Percentiles rank a stretch among this genome's conserved stretches.
Conservation (phyloP, 2,797 vertebrate genomes). For the Cossypha dichroa region DNA sequence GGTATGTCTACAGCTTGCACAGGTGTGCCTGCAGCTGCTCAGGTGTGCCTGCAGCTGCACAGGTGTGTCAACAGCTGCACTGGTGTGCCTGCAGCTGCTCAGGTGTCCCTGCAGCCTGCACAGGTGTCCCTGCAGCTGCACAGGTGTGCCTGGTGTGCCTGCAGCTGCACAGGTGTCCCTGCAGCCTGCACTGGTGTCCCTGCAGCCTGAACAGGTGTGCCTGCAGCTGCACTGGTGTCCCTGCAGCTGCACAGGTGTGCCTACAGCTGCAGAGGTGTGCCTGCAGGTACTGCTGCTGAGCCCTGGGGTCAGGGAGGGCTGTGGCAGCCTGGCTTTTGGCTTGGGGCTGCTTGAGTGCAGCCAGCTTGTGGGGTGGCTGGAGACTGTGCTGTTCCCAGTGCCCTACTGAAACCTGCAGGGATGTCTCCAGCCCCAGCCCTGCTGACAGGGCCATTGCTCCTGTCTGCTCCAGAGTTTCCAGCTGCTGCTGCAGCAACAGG, state of each 20-base stretch:
- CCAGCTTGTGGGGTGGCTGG: fast-evolving
- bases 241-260: neutral
- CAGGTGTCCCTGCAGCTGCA: neutral
- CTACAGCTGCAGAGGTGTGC: no score
- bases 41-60: no score
- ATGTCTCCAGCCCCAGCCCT: neutral
- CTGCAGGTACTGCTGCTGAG: neutral
- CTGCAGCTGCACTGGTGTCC: no score
- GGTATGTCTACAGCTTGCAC: neutral
- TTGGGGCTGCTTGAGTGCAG: neutral
- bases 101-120: neutral
- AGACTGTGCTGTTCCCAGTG: neutral
- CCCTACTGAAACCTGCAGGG: fast-evolving
- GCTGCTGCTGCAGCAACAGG: neutral
- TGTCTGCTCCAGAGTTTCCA: neutral
- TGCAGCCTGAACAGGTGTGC: neutral
- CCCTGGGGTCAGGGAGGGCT: fast-evolving
- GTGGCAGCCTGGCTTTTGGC: neutral
- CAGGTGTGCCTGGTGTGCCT: no score
- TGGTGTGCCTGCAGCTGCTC: neutral
- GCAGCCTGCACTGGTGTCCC: no score
- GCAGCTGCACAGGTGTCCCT: neutral
- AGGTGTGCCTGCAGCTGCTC: no score
- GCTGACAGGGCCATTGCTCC: neutral
- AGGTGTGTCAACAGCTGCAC: neutral